Percentiles rank a stretch among this genome's conserved stretches.
phyloP scores from a whole-genome alignment of 1,140 invertebrate genomes.

The Episyrphus balteatus region DNA sequence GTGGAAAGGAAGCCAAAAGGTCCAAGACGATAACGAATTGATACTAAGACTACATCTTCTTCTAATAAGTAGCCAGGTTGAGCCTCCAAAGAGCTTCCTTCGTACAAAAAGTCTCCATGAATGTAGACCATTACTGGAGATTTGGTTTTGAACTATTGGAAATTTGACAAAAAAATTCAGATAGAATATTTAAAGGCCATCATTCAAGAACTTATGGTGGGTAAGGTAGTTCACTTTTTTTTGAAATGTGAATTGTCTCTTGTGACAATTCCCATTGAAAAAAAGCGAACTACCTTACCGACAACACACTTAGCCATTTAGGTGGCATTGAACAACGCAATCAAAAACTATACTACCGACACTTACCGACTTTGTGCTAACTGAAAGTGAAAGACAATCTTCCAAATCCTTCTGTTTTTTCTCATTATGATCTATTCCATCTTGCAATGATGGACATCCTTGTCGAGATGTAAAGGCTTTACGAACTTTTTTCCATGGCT shows the following conservation, averaged over 20 bases:
- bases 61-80: constrained; percentile 36
- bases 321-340: too few relatives aligned
- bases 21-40: constrained; percentile 40
- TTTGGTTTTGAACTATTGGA: constrained; percentile 16
- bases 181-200: background rate
- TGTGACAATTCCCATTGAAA: too few relatives aligned
- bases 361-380: constrained; percentile 28
- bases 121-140: constrained; percentile 34
- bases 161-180: background rate
- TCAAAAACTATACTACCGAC: too few relatives aligned
- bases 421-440: constrained; percentile 17
- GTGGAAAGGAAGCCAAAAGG: constrained; percentile 45
- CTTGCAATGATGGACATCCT: constrained; percentile 29
- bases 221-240: too few relatives aligned
- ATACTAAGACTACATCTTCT: constrained; percentile 38
- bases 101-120: constrained; percentile 34
- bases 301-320: too few relatives aligned
- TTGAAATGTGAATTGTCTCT: too few relatives aligned
- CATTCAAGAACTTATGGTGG: too few relatives aligned
- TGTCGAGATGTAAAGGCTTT: constrained; percentile 18
- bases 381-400: constrained; percentile 23
- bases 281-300: too few relatives aligned
- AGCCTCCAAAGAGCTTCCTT: constrained; percentile 23
- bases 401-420: constrained; percentile 23
- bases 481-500: constrained; percentile 39